phyloP scores from a whole-genome alignment of 2,797 vertebrate genomes.

The Pseudocheirus occidentalis region DNA sequence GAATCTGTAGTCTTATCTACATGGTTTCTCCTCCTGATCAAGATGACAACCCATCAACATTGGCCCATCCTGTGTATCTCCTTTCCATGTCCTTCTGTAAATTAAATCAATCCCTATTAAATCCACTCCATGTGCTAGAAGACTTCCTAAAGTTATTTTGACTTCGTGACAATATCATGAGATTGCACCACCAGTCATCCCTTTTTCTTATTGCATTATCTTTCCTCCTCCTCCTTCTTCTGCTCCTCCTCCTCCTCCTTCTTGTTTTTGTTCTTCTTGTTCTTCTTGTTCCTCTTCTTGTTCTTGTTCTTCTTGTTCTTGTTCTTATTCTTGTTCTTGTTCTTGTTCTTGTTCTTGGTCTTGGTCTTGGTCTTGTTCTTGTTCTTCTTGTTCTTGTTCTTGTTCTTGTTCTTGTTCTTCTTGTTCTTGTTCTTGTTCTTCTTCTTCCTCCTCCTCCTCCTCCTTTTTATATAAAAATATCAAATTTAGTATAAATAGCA shows the following conservation, averaged over 20 bases:
- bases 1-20: neutral
- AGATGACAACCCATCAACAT: neutral
- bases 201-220: neutral
- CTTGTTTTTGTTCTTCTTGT: too few species aligned
- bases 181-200: neutral
- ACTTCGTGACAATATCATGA: neutral
- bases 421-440: too few species aligned
- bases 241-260: too few species aligned
- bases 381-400: too few species aligned
- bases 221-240: fast-evolving
- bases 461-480: neutral
- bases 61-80: neutral
- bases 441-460: too few species aligned
- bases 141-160: neutral
- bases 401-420: too few species aligned
- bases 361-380: too few species aligned
- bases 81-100: neutral
- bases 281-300: too few species aligned
- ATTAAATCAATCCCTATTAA: neutral
- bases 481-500: too few species aligned
- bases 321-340: too few species aligned
- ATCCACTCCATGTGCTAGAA: neutral
- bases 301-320: too few species aligned
- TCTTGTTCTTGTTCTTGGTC: too few species aligned
- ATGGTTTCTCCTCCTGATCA: neutral